A percentile compares a stretch with the other conserved stretches of the same genome.
These are phyloP conservation scores for Lamellibrachia luymesi DNA, from an alignment of 1,140 invertebrate genomes.

Conservation along the genomic window DNA sequence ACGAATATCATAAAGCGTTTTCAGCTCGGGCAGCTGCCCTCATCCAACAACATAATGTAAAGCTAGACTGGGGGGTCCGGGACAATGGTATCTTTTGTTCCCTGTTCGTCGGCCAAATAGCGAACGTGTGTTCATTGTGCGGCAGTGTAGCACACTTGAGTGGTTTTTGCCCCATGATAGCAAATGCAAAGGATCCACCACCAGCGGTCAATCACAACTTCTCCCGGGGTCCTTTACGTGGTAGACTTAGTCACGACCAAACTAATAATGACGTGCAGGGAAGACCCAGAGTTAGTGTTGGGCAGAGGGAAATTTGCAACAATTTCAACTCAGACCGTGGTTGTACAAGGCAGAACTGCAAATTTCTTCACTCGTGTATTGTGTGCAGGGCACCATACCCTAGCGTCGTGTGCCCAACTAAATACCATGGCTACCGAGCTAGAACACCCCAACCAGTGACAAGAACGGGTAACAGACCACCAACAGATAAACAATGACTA, in stretches of 20 bases:
- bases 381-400: neutral
- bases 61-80: conserved; percentile 3
- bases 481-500: neutral
- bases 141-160: neutral
- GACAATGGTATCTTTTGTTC: neutral
- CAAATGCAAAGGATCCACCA: neutral
- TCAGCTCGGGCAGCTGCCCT: neutral
- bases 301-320: neutral
- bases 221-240: neutral
- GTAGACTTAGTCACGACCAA: neutral
- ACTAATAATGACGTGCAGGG: neutral
- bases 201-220: neutral
- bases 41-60: neutral
- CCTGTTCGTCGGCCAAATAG: neutral
- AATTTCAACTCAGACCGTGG: neutral
- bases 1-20: conserved; percentile 14
- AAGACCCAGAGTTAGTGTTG: neutral
- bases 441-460: neutral
- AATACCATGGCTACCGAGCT: neutral
- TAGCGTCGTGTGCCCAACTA: neutral
- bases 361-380: neutral
- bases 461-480: neutral
- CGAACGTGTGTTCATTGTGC: conserved; percentile 3
- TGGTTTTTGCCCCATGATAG: neutral
- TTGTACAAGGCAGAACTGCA: neutral